Evolutionary conservation across 2,888 invertebrate species (phyloP).

Genomic region (Xestia sexstrigata): DNA sequence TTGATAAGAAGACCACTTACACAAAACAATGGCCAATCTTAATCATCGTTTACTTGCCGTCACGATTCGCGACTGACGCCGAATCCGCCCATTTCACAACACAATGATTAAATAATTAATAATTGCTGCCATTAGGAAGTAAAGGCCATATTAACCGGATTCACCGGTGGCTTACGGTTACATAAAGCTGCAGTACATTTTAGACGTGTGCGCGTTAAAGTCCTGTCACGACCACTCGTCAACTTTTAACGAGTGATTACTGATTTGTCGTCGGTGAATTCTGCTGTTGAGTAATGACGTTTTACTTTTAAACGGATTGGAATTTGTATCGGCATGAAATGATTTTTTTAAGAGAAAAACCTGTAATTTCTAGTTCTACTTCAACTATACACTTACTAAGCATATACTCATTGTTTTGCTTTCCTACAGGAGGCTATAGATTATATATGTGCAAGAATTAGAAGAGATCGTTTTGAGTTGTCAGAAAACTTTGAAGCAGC

Average conservation of each 20-base stretch:
- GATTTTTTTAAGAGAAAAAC: background rate
- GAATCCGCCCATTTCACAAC: conserved; percentile 78
- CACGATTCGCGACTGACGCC: conserved; percentile 75
- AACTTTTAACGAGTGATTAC: conserved; percentile 46
- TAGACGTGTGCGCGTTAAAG: conserved; percentile 57
- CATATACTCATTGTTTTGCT: background rate
- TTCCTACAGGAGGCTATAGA: no score
- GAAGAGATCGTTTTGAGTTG: no score
- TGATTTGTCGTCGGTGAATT: conserved; percentile 40
- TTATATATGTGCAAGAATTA: background rate
- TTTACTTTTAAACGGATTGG: conserved; percentile 25
- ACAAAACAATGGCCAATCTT: conserved; percentile 66
- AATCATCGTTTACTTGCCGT: conserved; percentile 69
- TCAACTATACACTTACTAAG: background rate
- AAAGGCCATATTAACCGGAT: conserved; percentile 77
- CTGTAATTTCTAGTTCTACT: background rate
- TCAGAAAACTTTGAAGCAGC: background rate
- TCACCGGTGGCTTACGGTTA: conserved; percentile 69
- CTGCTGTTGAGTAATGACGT: conserved; percentile 40
- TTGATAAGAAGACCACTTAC: conserved; percentile 51
- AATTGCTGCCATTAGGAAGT: conserved; percentile 80
- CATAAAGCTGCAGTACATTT: conserved; percentile 65
- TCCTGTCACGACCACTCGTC: conserved; percentile 56
- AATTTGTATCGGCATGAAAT: background rate
- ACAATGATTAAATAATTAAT: conserved; percentile 79